Percentiles rank a stretch among this genome's conserved stretches.
These are phyloP conservation scores for Montifringilla adamsi DNA, from an alignment of 2,113 vertebrate species.

Conservation along the genomic window DNA sequence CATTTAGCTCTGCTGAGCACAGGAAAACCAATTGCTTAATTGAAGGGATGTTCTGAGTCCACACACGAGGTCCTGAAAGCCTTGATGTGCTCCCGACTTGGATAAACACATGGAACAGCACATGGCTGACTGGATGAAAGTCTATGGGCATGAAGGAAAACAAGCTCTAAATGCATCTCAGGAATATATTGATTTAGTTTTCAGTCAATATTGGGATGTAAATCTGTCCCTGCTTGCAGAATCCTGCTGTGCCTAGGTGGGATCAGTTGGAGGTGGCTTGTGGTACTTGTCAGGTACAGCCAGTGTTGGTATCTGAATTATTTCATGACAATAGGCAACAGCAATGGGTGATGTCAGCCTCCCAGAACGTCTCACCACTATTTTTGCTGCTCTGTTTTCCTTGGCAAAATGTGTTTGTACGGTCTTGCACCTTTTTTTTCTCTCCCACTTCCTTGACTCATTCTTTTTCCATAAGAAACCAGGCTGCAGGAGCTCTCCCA, in stretches of 20 bases:
- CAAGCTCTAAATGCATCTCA: not conserved
- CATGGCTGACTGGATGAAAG: not conserved
- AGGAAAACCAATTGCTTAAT: not conserved
- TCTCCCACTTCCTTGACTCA: not conserved
- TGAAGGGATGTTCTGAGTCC: not conserved
- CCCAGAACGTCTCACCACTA: not conserved
- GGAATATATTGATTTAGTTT: not conserved
- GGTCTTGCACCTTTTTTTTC: not conserved
- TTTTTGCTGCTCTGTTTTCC: conserved; percentile 2
- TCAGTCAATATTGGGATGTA: not conserved
- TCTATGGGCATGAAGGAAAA: not conserved
- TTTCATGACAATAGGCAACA: not conserved
- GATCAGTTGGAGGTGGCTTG: not conserved
- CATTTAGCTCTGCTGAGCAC: not conserved
- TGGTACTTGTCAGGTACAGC: not conserved
- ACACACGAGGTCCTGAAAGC: not conserved
- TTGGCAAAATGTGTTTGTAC: not conserved
- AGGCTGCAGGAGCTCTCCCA: not conserved
- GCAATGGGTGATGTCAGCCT: not conserved
- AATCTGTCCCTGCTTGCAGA: not conserved
- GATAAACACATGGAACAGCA: not conserved
- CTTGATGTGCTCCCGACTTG: not conserved
- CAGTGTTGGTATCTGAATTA: not conserved
- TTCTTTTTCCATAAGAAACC: not conserved
- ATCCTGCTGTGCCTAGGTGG: not conserved